Base-by-base conservation (phyloP, 2,797 vertebrate species). In the Vipera latastei region DNA sequence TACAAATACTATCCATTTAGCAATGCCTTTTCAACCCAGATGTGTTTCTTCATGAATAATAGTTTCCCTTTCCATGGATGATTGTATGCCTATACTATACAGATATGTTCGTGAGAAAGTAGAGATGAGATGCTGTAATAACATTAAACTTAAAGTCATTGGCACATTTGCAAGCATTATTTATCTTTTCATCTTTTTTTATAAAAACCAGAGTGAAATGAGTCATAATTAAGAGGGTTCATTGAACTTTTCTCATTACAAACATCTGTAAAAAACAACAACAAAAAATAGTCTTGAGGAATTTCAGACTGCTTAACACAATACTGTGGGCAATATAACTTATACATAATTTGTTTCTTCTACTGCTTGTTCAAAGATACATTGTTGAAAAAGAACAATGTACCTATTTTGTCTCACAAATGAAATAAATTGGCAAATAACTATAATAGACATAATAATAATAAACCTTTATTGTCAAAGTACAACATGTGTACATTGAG, bases 161-260 rank as follows among this genome's bases (percentile, higher is more conserved):
- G 16, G 86, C 44, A 86, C 53, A 65, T 92, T 92, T 94, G 59
- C 51, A 92, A 88, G 87, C 16, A 92, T 60, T 9, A 7, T 16
- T 92, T 51, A 87, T 91, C 13, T 93, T 2, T 78, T 94, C 16
- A 44, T 28, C n/a, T 61, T 83, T 4, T 6, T 85, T 63, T 51
- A 91, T 93, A 89, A 91, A 93, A 93, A 56, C 2, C 65, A 93
- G 57, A 69, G 53, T 73, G 28, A 93, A 89, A 91, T 93, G 65
- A 91, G n/a, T 89, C 90, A 91, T 89, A 88, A 93, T 91, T 83
- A 93, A 63, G 86, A 61, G 63, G 14, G 48, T 89, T 88, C 48
- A 22, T 13, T 89, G n/a, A 91, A 91, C 87, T 91, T 86, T 91
- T 91, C 86, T 88, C n/a, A 61, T 83, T 26, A 25, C 32, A 63